Evolutionary conservation across 2,888 invertebrate species (phyloP).

Genomic region (Chalcis sispes): DNA sequence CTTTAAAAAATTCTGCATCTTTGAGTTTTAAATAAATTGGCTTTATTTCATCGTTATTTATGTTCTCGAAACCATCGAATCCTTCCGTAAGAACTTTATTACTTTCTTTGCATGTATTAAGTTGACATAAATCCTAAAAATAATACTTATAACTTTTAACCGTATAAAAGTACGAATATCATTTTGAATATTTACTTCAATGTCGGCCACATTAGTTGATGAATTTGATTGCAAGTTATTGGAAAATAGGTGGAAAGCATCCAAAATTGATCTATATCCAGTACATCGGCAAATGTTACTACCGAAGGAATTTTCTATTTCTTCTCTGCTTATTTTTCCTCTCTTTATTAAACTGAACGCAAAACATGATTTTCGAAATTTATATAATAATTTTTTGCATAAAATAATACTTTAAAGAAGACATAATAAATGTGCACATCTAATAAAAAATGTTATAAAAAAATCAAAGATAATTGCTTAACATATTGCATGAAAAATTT

Average conservation of each 20-base stretch:
- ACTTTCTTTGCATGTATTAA: conserved; percentile 13
- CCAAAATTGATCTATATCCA: conserved; percentile 87
- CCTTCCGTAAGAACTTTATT: no score
- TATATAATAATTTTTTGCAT: not conserved
- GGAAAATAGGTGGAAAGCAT: conserved; percentile 87
- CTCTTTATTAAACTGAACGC: conserved; percentile 68
- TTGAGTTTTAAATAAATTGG: not conserved
- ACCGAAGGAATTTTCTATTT: conserved; percentile 84
- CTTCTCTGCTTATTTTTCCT: conserved; percentile 79
- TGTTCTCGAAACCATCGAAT: not conserved
- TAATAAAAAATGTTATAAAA: not conserved
- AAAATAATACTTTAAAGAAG: no score
- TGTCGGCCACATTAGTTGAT: conserved; percentile 77
- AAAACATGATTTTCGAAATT: not conserved
- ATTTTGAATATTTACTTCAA: conserved; percentile 64
- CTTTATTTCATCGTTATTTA: no score
- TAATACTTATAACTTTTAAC: not conserved
- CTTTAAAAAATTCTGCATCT: conserved; percentile 79
- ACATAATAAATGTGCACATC: no score
- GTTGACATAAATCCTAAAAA: conserved; percentile 33
- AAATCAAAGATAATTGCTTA: not conserved
- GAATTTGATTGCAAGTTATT: conserved; percentile 79
- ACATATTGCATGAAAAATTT: not conserved
- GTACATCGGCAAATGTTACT: conserved; percentile 87
- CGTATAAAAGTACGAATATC: not conserved